These are phyloP conservation scores for Congeria kusceri DNA, from an alignment of 2,888 invertebrate species.

Conservation along the genomic window DNA sequence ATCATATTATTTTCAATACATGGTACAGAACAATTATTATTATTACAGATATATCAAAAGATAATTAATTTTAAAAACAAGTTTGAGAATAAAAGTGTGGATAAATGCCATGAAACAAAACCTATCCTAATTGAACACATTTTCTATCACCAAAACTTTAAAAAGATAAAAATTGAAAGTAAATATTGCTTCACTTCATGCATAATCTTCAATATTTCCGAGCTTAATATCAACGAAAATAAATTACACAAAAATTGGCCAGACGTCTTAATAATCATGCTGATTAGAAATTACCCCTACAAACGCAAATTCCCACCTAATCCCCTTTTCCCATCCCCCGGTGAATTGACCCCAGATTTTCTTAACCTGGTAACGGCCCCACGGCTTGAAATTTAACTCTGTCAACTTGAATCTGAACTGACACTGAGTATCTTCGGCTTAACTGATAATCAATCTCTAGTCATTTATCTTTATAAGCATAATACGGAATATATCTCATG, in stretches of 20 bases:
- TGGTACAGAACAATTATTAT: too few relatives aligned
- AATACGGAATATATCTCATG: slow-evolving; percentile 38
- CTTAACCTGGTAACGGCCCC: slow-evolving; percentile 18
- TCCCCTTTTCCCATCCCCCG: slow-evolving; percentile 34
- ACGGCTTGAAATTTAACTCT: slow-evolving; percentile 26
- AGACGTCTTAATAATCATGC: slow-evolving; percentile 21
- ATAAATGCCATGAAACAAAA: too few relatives aligned
- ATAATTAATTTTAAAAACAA: too few relatives aligned
- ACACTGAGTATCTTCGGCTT: slow-evolving; percentile 28
- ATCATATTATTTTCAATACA: too few relatives aligned
- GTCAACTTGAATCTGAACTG: slow-evolving; percentile 25
- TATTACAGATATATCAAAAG: too few relatives aligned
- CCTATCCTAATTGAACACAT: too few relatives aligned
- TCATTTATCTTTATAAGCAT: slow-evolving; percentile 53
- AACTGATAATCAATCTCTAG: slow-evolving; percentile 22
- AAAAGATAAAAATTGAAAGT: too few relatives aligned
- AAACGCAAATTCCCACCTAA: slow-evolving; percentile 20
- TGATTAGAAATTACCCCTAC: slow-evolving; percentile 21
- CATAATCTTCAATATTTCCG: too few relatives aligned
- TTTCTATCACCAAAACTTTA: too few relatives aligned
- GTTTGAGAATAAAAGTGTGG: too few relatives aligned
- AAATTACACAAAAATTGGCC: slow-evolving; percentile 27
- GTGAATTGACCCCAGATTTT: slow-evolving; percentile 33
- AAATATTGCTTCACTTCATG: too few relatives aligned
- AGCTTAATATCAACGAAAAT: background rate